Percentiles rank a stretch among this genome's conserved stretches.
These are phyloP conservation scores for Apotomis turbidana DNA, from an alignment of 2,888 invertebrate genomes.

Conservation along the genomic window DNA sequence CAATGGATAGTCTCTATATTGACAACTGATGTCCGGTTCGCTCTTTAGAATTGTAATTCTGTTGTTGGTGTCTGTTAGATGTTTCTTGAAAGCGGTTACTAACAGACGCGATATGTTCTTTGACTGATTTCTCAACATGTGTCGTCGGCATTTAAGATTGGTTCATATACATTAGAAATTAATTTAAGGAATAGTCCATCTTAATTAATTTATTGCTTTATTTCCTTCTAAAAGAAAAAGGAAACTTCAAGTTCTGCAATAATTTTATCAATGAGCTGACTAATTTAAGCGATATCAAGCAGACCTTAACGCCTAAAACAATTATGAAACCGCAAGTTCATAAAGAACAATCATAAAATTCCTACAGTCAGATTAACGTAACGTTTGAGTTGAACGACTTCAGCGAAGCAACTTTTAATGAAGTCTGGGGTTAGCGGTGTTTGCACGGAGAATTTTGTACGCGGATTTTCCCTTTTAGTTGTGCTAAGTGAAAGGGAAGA, in stretches of 20 bases:
- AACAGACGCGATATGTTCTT: too few relatives aligned
- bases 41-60: too few relatives aligned
- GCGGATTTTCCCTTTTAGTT: conserved; percentile 37
- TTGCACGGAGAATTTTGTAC: conserved; percentile 39
- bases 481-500: conserved; percentile 32
- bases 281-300: conserved; percentile 36
- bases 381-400: conserved; percentile 42
- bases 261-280: conserved; percentile 30
- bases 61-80: too few relatives aligned
- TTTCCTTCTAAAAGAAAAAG: neutral
- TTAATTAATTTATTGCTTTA: too few relatives aligned
- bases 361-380: conserved; percentile 41
- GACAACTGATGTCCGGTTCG: too few relatives aligned
- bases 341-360: conserved; percentile 42
- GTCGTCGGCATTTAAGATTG: too few relatives aligned
- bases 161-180: too few relatives aligned
- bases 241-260: neutral
- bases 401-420: conserved; percentile 40
- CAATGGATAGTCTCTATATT: too few relatives aligned
- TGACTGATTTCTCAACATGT: too few relatives aligned
- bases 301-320: conserved; percentile 39
- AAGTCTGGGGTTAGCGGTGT: conserved; percentile 41
- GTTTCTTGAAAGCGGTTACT: too few relatives aligned
- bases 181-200: too few relatives aligned
- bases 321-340: conserved; percentile 41